Base-by-base conservation (phyloP, 2,888 invertebrate species). In the Aphidius colemani region DNA sequence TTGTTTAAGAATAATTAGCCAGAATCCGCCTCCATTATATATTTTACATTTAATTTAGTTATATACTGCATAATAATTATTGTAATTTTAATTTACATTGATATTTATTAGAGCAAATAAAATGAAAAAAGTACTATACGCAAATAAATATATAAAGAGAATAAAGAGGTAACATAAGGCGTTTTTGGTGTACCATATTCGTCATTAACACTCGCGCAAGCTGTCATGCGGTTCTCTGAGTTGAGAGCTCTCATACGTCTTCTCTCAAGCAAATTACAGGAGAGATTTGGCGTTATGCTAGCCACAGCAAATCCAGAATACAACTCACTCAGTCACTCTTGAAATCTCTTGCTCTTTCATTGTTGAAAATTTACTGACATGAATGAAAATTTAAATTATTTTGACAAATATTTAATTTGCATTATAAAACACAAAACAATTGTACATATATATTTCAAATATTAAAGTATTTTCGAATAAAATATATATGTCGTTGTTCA, bases 201-300 rank as follows among this genome's bases (percentile, higher is more conserved):
- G 67, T 73, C 72, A 73, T 72, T 73, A 70, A 55, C 53, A 46
- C 48, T 55, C 59, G 41, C 64, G 66, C 64, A 64, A 63, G 58
- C 62, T 60, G 68, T 65, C 64, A 61, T 64, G 63, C 64, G 53
- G 61, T 65, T 64, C 61, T 68, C 63, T 49, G 59, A 63, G 66
- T 65, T 58, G 64, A 56, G 18, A 44, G 39, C 30, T 59, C 63
- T 66, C 72, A 69, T 73, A 70, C 67, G 67, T 73, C 73, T 73
- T 74, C 71, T 74, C 72, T 74, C 71, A 67, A 68, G 69, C 69
- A 66, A 68, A 69, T 74, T 70, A 71, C 66, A 71, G 66, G 59
- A 59, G 59, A 55, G n/a, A 40, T 8, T 11, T 11, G 49, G 45
- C 55, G 53, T 55, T 53, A 48, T 11, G 49, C 65, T 41, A n/a